Evolutionary conservation across 2,797 vertebrate species (phyloP).

Genomic region (Cetoscarus ocellatus): DNA sequence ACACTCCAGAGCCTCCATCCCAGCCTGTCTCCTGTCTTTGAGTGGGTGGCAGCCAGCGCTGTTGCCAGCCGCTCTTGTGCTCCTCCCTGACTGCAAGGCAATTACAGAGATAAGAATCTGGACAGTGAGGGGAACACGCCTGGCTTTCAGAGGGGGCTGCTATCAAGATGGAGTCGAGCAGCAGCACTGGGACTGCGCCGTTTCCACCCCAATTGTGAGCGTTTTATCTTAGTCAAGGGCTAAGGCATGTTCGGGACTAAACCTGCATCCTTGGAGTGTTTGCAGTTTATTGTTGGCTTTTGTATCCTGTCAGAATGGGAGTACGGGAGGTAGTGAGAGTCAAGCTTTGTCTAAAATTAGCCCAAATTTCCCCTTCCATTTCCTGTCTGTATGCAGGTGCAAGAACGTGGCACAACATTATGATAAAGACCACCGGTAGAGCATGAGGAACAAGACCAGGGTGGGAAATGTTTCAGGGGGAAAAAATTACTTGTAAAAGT

Average conservation of each 20-base stretch:
- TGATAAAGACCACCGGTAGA: neutral
- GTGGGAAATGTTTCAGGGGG: no score
- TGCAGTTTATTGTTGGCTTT: constrained; percentile 4
- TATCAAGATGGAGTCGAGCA: constrained; percentile 68
- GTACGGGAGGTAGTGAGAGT: no score
- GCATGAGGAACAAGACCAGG: no score
- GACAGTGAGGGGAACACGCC: constrained; percentile 70
- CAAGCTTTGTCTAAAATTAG: neutral
- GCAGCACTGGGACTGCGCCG: constrained; percentile 39
- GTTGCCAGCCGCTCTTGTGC: constrained; percentile 39
- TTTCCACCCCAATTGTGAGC: constrained; percentile 26
- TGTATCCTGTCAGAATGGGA: neutral
- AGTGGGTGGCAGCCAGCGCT: constrained; percentile 51
- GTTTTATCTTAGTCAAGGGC: constrained; percentile 20
- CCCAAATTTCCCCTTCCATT: neutral
- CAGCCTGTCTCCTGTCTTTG: constrained; percentile 59
- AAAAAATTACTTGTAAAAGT: no score
- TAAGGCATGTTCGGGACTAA: constrained; percentile 7
- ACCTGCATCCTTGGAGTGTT: neutral
- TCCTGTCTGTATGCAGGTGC: neutral
- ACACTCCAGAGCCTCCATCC: constrained; percentile 43
- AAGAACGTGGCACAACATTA: neutral
- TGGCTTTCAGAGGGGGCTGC: constrained; percentile 60
- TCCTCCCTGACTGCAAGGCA: constrained; percentile 69
- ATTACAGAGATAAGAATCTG: constrained; percentile 79